Evolutionary conservation across 2,888 invertebrate species (phyloP), one percentile per base, ranked within the genome.

Genomic region (Microctonus hyperodae): DNA sequence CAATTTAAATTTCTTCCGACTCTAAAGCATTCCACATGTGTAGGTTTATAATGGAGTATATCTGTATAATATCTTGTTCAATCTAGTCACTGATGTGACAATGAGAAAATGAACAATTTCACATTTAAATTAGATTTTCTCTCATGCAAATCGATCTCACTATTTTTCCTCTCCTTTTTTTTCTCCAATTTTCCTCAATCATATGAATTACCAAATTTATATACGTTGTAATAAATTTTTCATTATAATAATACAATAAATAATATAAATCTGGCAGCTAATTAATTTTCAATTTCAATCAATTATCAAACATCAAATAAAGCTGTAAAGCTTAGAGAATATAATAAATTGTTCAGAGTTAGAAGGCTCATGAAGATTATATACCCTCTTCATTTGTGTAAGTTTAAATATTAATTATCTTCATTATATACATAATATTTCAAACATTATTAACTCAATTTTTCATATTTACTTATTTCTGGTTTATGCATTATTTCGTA

Each of bases 1-100:
- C 68, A 68, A 69, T 70, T 61, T 64, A 35, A 69, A 68, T 69
- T 48, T 64, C 67, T 68, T 68, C 31, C 51, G 16, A 10, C 33
- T n/a, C n/a, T 25, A 58, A 16, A 40, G 35, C 22, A 40, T 58
- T n/a, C 33, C 40, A 37, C n/a, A 25, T 55, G 16, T 55, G 20
- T 7, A 31, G 22, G 40, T 23, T 7, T 37, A 25, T 58, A 40
- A n/a, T n/a, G n/a, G n/a, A n/a, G n/a, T 22, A 11, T 13, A 33
- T 10, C 40, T 13, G 9, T n/a, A 11, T n/a, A n/a, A 37, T 13
- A 37, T 37, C 37, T 37, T n/a, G n/a, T 37, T 37, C 37, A 37
- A 37, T 37, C 37, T 37, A 9, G n/a, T n/a, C n/a, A n/a, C 37
- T 37, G 13, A 37, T n/a, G 13, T 37, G 37, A 37, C 37, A 37